phyloP scores from a whole-genome alignment of 2,888 invertebrate genomes.

The Agonopterix subpropinquella region DNA sequence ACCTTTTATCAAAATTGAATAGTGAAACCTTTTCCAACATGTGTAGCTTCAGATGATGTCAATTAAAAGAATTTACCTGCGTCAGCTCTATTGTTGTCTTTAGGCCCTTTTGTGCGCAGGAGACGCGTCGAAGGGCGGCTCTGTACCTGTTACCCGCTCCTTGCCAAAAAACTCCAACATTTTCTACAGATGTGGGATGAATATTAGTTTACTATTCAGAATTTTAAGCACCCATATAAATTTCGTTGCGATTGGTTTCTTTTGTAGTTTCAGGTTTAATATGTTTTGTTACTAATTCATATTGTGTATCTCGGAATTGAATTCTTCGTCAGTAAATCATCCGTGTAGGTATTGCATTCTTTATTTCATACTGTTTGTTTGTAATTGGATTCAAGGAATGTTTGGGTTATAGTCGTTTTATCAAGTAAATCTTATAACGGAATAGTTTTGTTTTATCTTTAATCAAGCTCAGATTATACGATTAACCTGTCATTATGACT shows the following conservation, averaged over 20 bases:
- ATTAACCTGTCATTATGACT: too few species aligned
- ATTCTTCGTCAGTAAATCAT: not conserved
- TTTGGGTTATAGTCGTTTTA: too few species aligned
- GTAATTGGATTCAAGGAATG: too few species aligned
- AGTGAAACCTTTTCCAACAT: conserved; percentile 6
- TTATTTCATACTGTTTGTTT: too few species aligned
- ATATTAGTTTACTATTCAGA: conserved; percentile 1
- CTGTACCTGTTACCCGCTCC: conserved; percentile 2
- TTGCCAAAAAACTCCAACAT: conserved; percentile 4
- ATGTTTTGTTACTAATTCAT: not conserved
- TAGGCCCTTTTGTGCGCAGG: conserved; percentile 8
- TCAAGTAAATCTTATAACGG: too few species aligned
- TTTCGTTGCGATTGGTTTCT: not conserved
- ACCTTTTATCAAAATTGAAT: conserved; percentile 1
- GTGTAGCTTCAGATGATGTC: conserved; percentile 7
- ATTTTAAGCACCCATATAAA: conserved; percentile 6
- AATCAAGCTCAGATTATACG: too few species aligned
- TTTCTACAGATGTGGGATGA: not conserved
- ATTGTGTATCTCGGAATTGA: not conserved
- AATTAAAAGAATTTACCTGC: conserved; percentile 17
- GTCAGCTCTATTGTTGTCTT: conserved; percentile 9
- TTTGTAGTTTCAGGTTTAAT: conserved; percentile 3
- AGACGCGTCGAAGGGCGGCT: not conserved
- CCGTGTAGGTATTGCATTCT: too few species aligned
- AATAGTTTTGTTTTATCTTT: too few species aligned